Evolutionary conservation across 2,113 vertebrate species (phyloP), one percentile per base, ranked within the genome.

Genomic region (Brachionichthys hirsutus): DNA sequence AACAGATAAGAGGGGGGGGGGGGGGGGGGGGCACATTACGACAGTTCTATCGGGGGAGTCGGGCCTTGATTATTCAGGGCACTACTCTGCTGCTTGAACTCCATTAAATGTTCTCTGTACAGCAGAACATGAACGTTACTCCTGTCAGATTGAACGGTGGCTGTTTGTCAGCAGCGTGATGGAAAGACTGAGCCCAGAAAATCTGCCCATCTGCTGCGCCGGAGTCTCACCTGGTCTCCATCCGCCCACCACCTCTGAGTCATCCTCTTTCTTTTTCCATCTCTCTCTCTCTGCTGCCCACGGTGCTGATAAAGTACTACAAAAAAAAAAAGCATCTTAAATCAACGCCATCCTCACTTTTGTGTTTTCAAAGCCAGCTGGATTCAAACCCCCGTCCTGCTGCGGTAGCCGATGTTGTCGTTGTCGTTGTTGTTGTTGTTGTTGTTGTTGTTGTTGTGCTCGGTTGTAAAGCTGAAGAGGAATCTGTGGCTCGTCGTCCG

Each of bases 181-280:
- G 78, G 54, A 72, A 60, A 56, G 57, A 65, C 58, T 35, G 30
- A 78, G 75, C 54, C 0, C 57, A 71, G 72, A 71, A 68, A 78
- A 74, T 65, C 69, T 75, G 78, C 48, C 84, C 80, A 83, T 83
- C 82, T 88, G 82, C 68, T 67, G 62, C 48, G 54, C 67, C 79
- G 71, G 58, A 59, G 72, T 78, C 75, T 87, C 83, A 85, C 83
- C 85, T 88, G 85, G 77, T 83, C 76, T 78, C 70, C 74, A 43
- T 83, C 75, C 83, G 59, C 87, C 83, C 87, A 84, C 83, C 65
- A 18, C 59, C 59, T 81, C 81, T 83, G 85, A 84, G 68, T 85
- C 85, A 85, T 80, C 75, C 75, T 63, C 60, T 52, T 67, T 77
- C 69, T 72, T 69, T n/a, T n/a, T n/a, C n/a, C 67, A 69, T 63